These are phyloP conservation scores for Aldrovandia affinis DNA, from an alignment of 2,797 vertebrate genomes.

Conservation along the genomic window DNA sequence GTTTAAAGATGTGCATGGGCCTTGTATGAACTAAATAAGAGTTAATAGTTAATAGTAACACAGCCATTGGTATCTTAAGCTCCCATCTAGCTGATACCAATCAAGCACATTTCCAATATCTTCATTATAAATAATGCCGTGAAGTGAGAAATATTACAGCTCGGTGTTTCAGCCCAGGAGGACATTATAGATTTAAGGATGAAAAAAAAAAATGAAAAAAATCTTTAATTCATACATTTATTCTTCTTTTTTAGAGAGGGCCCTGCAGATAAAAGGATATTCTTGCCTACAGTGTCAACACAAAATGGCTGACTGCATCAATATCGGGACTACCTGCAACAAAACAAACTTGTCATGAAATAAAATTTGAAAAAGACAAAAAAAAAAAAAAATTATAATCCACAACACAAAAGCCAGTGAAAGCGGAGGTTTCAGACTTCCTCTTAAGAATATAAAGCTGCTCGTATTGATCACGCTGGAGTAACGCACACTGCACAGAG, in stretches of 20 bases:
- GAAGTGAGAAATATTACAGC: not conserved
- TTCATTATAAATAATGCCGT: slow-evolving; percentile 19
- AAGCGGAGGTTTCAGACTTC: not conserved
- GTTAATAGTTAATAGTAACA: not conserved
- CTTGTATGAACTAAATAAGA: not conserved
- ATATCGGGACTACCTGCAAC: slow-evolving; percentile 53
- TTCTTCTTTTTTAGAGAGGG: slow-evolving; percentile 64
- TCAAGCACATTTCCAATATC: slow-evolving; percentile 13
- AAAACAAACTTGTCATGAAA: slow-evolving; percentile 48
- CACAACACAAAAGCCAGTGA: not conserved
- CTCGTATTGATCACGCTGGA: not conserved
- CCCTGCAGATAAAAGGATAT: slow-evolving; percentile 66
- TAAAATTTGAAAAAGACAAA: not conserved
- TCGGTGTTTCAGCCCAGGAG: slow-evolving; percentile 11
- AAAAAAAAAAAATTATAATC: too few relatives aligned
- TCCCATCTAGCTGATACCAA: not conserved
- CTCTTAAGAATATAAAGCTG: not conserved
- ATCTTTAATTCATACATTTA: slow-evolving; percentile 72
- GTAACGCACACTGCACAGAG: not conserved
- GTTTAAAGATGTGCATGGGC: not conserved
- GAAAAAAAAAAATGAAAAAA: too few relatives aligned
- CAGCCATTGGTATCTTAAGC: not conserved
- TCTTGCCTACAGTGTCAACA: slow-evolving; percentile 68
- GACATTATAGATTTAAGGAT: slow-evolving; percentile 62
- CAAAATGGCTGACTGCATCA: slow-evolving; percentile 72